phyloP scores from a whole-genome alignment of 2,113 vertebrate genomes.

The Apaloderma vittatum region DNA sequence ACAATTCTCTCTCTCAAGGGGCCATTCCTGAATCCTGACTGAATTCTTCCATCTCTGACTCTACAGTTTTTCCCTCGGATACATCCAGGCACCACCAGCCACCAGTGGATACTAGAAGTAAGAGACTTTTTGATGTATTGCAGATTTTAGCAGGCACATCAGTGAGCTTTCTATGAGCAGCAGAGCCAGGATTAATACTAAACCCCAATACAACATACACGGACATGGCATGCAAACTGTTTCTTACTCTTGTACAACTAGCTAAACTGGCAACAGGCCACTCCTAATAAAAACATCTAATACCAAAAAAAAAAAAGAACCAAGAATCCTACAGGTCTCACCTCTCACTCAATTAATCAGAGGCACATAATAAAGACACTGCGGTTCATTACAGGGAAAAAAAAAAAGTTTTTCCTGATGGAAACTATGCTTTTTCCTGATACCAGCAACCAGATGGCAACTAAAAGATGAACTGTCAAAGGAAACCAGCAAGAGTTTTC shows the following conservation, averaged over 20 bases:
- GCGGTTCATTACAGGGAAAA: background rate
- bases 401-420: background rate
- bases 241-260: background rate
- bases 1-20: background rate
- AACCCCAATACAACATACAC: background rate
- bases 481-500: background rate
- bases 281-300: background rate
- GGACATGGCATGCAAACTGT: background rate
- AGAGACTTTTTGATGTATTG: background rate
- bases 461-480: background rate
- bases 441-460: background rate
- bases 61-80: background rate
- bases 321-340: background rate
- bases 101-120: background rate
- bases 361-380: background rate
- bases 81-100: background rate
- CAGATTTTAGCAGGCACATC: background rate
- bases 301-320: background rate
- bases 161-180: background rate
- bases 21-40: background rate
- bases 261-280: background rate
- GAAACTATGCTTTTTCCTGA: background rate
- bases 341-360: background rate
- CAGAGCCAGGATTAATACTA: background rate
- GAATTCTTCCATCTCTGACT: background rate